Percentiles rank a stretch among this genome's conserved stretches.
These are phyloP conservation scores for Catostomus latipinnis DNA, from an alignment of 2,797 vertebrate genomes.

Conservation along the genomic window DNA sequence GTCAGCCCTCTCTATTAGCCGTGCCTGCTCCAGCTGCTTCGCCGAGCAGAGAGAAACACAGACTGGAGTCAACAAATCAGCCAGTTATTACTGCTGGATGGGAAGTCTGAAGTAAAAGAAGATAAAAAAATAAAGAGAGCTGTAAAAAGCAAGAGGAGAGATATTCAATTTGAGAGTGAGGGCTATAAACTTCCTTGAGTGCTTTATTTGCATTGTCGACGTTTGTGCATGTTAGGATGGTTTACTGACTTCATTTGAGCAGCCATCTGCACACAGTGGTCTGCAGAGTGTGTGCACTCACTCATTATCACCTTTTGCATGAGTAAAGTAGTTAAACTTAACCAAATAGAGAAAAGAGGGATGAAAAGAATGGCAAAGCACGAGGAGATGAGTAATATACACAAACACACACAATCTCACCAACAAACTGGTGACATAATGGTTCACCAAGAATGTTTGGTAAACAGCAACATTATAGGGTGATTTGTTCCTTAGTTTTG, in stretches of 20 bases:
- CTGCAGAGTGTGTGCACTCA: slow-evolving; percentile 38
- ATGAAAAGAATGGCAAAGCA: neutral
- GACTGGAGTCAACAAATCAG: slow-evolving; percentile 14
- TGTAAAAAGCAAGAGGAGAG: slow-evolving; percentile 29
- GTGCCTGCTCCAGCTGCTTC: neutral
- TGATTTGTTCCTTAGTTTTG: neutral
- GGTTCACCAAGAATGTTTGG: slow-evolving; percentile 13
- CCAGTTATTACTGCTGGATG: slow-evolving; percentile 1
- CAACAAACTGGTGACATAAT: neutral
- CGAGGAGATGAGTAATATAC: slow-evolving; percentile 11
- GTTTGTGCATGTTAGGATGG: slow-evolving; percentile 51
- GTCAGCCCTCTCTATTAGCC: neutral
- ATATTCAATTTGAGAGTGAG: slow-evolving; percentile 42
- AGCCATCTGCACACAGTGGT: slow-evolving; percentile 54
- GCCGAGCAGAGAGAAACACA: neutral
- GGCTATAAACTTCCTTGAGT: slow-evolving; percentile 37
- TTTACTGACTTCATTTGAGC: slow-evolving; percentile 60
- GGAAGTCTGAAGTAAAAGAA: slow-evolving; percentile 8
- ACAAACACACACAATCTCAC: neutral
- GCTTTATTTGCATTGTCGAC: slow-evolving; percentile 44
- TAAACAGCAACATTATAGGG: slow-evolving; percentile 25
- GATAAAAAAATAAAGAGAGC: slow-evolving; percentile 27
- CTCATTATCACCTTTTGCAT: slow-evolving; percentile 41
- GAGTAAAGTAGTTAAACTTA: slow-evolving; percentile 49
- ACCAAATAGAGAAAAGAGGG: slow-evolving; percentile 18